Conservation (phyloP, 1,140 invertebrate species). For the Goniozus legneri region DNA sequence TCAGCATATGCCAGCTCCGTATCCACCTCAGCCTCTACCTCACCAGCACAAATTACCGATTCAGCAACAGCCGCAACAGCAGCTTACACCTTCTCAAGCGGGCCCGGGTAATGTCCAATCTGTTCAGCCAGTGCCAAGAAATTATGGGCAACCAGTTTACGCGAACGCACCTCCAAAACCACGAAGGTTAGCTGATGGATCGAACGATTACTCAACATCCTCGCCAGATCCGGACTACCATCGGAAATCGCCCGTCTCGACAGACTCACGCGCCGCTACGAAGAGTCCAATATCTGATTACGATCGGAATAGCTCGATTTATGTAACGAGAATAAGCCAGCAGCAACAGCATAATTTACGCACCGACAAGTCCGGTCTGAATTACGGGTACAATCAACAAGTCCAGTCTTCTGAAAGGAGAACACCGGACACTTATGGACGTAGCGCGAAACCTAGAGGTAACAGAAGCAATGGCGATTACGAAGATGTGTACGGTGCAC, state of each 20-base stretch:
- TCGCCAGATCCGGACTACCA: conserved; percentile 51
- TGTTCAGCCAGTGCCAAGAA: conserved; percentile 30
- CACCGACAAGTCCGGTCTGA: conserved; percentile 43
- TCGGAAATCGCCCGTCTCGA: conserved; percentile 35
- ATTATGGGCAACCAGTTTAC: conserved; percentile 69
- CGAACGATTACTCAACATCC: conserved; percentile 70
- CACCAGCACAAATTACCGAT: conserved; percentile 14
- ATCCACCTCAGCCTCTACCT: conserved; percentile 15
- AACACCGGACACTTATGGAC: conserved; percentile 78
- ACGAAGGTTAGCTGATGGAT: conserved; percentile 59
- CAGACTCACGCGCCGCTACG: conserved; percentile 27
- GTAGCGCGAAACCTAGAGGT: conserved; percentile 53
- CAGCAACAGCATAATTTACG: conserved; percentile 37
- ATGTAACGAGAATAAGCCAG: conserved; percentile 33
- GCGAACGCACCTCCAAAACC: conserved; percentile 88
- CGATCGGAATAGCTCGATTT: conserved; percentile 34
- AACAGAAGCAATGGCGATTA: conserved; percentile 61
- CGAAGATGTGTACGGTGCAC: conserved; percentile 69
- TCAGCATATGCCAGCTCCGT: conserved; percentile 18
- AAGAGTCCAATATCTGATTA: conserved; percentile 40
- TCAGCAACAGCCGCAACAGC: conserved; percentile 24
- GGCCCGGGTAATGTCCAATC: conserved; percentile 25
- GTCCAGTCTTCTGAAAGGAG: conserved; percentile 59
- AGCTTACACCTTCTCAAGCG: not conserved
- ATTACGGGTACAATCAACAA: conserved; percentile 36